A percentile compares a stretch with the other conserved stretches of the same genome.
Evolutionary conservation across 2,113 vertebrate genomes (phyloP).

Genomic region (Eolophus roseicapilla): DNA sequence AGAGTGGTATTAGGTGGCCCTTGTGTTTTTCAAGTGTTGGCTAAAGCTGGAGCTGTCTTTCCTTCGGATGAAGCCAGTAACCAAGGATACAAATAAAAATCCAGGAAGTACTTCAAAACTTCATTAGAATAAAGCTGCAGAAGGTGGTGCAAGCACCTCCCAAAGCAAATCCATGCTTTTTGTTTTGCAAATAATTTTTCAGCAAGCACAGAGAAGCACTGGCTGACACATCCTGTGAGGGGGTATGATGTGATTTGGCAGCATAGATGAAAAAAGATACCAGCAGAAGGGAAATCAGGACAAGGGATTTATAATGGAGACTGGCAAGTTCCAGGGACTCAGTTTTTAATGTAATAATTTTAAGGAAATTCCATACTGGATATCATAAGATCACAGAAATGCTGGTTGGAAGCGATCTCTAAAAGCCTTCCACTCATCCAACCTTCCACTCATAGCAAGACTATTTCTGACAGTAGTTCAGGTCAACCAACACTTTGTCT

Average conservation of each 20-base stretch:
- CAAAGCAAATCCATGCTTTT: not conserved
- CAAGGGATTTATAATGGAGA: conserved; percentile 38
- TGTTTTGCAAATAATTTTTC: not conserved
- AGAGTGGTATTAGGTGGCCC: not conserved
- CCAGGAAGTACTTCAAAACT: not conserved
- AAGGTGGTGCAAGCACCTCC: not conserved
- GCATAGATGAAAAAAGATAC: not conserved
- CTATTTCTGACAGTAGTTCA: not conserved
- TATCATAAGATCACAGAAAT: conserved; percentile 56
- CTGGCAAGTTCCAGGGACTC: conserved; percentile 7
- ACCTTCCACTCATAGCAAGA: conserved; percentile 7
- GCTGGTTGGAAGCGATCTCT: not conserved
- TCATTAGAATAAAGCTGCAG: not conserved
- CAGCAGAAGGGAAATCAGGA: conserved; percentile 43
- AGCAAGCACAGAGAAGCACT: not conserved
- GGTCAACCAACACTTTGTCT: conserved; percentile 39
- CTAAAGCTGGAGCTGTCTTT: not conserved
- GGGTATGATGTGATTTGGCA: not conserved
- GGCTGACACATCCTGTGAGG: not conserved
- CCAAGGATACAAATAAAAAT: not conserved
- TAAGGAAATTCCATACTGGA: conserved; percentile 58
- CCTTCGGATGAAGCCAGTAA: not conserved
- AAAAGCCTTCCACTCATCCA: not conserved
- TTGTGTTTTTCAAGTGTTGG: not conserved
- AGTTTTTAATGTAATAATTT: conserved; percentile 48